These are phyloP conservation scores for cat (Felis catus) DNA, from an alignment of 2,113 vertebrate genomes.

Conservation along the genomic window DNA sequence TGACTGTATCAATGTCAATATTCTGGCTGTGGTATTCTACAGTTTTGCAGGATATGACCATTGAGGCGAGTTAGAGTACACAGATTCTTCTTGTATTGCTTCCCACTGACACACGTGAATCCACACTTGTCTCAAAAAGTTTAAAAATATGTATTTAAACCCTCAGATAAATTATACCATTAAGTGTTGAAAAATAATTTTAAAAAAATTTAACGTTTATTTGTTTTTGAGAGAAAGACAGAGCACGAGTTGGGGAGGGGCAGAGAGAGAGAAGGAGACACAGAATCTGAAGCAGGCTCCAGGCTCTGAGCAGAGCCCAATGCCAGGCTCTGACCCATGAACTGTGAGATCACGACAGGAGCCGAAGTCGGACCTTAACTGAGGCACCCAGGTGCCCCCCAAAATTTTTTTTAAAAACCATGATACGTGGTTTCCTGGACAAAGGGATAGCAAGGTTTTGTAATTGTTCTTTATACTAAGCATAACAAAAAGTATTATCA, in stretches of 20 bases:
- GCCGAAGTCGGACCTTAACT: too few relatives aligned
- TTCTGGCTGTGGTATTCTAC: neutral
- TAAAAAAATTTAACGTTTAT: too few relatives aligned
- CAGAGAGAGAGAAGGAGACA: too few relatives aligned
- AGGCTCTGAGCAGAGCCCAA: too few relatives aligned
- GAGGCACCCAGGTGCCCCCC: too few relatives aligned
- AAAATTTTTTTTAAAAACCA: neutral
- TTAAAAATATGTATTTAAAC: neutral
- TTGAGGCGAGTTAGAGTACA: neutral
- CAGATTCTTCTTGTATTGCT: neutral
- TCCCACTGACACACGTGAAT: neutral
- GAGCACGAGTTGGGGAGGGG: too few relatives aligned
- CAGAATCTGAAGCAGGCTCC: too few relatives aligned
- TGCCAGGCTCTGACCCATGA: too few relatives aligned
- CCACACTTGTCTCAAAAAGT: neutral
- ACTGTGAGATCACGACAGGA: too few relatives aligned
- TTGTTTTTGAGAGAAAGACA: too few relatives aligned
- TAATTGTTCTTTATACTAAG: neutral
- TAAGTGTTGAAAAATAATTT: conserved; percentile 10
- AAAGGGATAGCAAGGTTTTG: neutral
- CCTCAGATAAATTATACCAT: neutral
- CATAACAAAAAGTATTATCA: neutral
- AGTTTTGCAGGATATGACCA: neutral
- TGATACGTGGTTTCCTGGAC: neutral
- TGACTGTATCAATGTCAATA: neutral